Evolutionary conservation across 2,888 invertebrate genomes (phyloP), one percentile per base, ranked within the genome.

Genomic region (Cyrtodaria siliqua): DNA sequence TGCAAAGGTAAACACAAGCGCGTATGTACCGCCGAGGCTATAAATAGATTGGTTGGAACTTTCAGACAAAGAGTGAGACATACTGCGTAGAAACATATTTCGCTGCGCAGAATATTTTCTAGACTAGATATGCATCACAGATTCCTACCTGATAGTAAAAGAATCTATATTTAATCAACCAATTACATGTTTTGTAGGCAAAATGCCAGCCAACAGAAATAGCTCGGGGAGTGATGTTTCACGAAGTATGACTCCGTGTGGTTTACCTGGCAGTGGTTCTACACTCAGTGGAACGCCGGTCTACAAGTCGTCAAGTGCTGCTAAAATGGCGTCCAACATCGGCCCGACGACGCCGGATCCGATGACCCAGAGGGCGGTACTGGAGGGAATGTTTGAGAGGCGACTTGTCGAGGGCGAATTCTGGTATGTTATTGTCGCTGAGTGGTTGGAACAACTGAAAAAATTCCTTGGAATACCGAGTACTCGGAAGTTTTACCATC

Each of bases 371-470:
- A 85, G 86, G 56, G 83, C 87, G 1, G 86, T 89, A 12, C 78
- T 91, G 27, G 91, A 90, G 57, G 88, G 88, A 44, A 79, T 89
- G 47, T 86, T 90, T 33, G 87, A 90, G 18, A 77, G 86, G 26
- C 76, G 85, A 23, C 77, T 87, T 44, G 86, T 88, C 16, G 90
- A 90, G 74, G 90, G 90, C 9, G 91, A 91, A 44, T 89, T 89
- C 75, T 91, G 91, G 91, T 91, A 89, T 64, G 89, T 89, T 1
- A 82, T 91, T 3, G 87, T 90, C 18, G 87, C 89, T 2, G 91
- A 91, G 77, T 91, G 91, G 91, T 49, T 91, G 52, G 89, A 90
- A 64, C 89, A 90, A 60, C 67, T 90, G 44, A 91, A 91, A 73
- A 84, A 86, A 62, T 90, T 88, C 67, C 80, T 90, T 2, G 89